A percentile compares a stretch with the other conserved stretches of the same genome.
Conservation (phyloP, 2,888 invertebrate genomes). For the Timandra comae region DNA sequence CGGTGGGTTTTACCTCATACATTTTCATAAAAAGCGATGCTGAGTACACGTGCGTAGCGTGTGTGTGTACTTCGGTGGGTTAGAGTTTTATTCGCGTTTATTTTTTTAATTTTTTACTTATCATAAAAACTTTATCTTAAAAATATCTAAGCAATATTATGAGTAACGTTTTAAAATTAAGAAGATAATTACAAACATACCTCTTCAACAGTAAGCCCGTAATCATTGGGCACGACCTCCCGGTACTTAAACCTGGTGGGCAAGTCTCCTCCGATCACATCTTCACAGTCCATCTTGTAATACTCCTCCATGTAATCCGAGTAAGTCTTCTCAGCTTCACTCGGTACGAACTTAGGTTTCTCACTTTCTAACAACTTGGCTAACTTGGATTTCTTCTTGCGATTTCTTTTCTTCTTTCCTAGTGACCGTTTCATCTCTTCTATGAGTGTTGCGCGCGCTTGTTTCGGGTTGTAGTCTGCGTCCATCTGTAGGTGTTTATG, state of each 20-base stretch:
- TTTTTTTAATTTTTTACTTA: too few species aligned
- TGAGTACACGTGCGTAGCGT: too few species aligned
- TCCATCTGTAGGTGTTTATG: slow-evolving; percentile 88
- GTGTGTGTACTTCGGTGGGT: too few species aligned
- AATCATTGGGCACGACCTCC: slow-evolving; percentile 91
- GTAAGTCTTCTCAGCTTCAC: slow-evolving; percentile 81
- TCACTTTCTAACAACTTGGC: slow-evolving; percentile 82
- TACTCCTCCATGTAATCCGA: slow-evolving; percentile 95
- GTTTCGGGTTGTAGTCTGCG: slow-evolving; percentile 85
- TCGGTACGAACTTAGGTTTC: slow-evolving; percentile 91
- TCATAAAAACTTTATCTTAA: too few species aligned
- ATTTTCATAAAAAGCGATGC: too few species aligned
- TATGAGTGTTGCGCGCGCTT: slow-evolving; percentile 66
- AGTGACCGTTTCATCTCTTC: slow-evolving; percentile 71
- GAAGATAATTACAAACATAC: too few species aligned
- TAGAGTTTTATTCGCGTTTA: too few species aligned
- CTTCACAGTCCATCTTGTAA: slow-evolving; percentile 96
- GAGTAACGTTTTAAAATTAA: too few species aligned
- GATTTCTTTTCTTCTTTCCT: slow-evolving; percentile 76
- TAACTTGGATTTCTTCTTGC: slow-evolving; percentile 84
- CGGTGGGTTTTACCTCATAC: too few species aligned
- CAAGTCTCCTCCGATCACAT: slow-evolving; percentile 92
- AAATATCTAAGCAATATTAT: too few species aligned
- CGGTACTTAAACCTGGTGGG: slow-evolving; percentile 96
- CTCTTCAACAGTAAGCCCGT: slow-evolving; percentile 93